Base-by-base conservation (phyloP, 2,888 invertebrate genomes). In the Drosophila formosana region DNA sequence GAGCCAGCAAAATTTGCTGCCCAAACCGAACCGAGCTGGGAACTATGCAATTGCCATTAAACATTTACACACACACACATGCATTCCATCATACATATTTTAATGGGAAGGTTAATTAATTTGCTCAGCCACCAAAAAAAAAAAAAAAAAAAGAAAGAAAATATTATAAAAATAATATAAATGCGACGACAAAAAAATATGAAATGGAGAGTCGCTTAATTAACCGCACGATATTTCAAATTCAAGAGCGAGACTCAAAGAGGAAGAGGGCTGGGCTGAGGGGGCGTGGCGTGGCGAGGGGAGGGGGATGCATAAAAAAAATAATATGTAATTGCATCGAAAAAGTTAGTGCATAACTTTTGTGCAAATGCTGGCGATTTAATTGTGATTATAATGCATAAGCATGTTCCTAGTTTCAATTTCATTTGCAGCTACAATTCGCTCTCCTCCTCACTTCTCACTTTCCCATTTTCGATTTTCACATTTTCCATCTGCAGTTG, bases 311-410 rank as follows among this genome's bases (percentile, higher is more conserved):
- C 57, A 50, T 41, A 43, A 49, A 58, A 52, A 13, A 52, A 58
- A 52, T n/a, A n/a, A 13, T 67, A n/a, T 55, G 30, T 70, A 80
- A 82, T 75, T 77, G 69, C 62, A 77, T 53, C n/a, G 57, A 66
- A 72, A 72, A 65, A 76, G 57, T 66, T 58, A 55, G 66, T 18
- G 34, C 47, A 39, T 32, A 72, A 57, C 30, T 71, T 73, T 66
- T 47, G 68, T 71, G 72, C 69, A 75, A 80, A 67, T 72, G 68
- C 34, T 37, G 32, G 64, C 57, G 52, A 60, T 53, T 66, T 57
- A 65, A 71, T 66, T 65, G 64, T 52, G 7, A 51, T 50, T 60
- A 58, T 57, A 26, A 43, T 58, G 32, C 30, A 30, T 30, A 28
- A 55, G 32, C 25, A 34, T 45, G 9, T 25, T 34, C 34, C 43